Evolutionary conservation across 2,113 vertebrate species (phyloP), one percentile per base, ranked within the genome.

Genomic region (Halichoerus grypus): DNA sequence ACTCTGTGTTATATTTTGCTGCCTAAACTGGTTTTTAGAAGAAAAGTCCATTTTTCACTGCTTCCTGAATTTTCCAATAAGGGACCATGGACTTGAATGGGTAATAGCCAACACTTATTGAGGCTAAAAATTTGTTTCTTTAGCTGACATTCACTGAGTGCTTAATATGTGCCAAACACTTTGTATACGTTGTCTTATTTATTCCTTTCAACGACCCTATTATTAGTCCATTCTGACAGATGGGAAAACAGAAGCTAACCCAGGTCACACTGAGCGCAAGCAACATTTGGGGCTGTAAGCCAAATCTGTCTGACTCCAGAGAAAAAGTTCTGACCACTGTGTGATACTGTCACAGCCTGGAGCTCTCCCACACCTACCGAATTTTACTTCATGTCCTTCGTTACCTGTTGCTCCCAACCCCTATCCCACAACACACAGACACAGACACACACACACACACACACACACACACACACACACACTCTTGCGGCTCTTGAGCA

Each of bases 141-240:
- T 77, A 96, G 53, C 33, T 91, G n/a, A 65, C 46, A 86, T 51
- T 93, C 80, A 72, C 42, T 87, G 72, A 92, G 61, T 81, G 76
- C 39, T 90, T 83, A 72, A 31, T 84, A 84, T 79, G 59, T 81
- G 51, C 55, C 83, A 89, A 46, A 59, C 19, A 42, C 74, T 91
- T 74, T 74, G 79, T 93, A 55, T 57, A n/a, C 33, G 65, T 95
- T 86, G 57, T 81, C 49, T 93, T 83, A 63, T 91, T 81, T 94
- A 72, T 69, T 89, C 67, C 39, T 89, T 84, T 81, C 61, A 80
- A 71, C 22, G 31, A n/a, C 4, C 16, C 57, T 59, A 80, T 94
- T 94, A 94, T 84, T 96, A 97, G 84, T 79, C 18, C 42, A 5
- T 97, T 90, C 88, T 83, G 90, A 90, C 31, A 86, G 85, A 91